Conservation (phyloP, 2,888 invertebrate species). For the Cryptocheilus praepositus region DNA sequence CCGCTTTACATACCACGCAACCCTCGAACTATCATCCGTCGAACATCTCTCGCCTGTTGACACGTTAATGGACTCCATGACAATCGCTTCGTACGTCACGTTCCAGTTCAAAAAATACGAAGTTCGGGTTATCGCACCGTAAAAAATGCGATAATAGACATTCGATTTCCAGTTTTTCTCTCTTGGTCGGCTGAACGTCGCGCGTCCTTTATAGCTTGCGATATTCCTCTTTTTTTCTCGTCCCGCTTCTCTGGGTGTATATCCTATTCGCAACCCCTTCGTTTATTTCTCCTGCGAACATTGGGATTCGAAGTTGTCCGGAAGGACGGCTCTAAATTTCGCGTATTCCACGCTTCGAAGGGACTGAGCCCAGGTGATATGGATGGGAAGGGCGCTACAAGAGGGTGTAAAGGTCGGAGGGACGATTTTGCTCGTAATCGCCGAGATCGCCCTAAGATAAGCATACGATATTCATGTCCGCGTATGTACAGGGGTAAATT, state of each 20-base stretch:
- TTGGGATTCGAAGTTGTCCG: slow-evolving; percentile 34
- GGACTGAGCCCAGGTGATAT: slow-evolving; percentile 4
- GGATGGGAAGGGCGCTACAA: background rate
- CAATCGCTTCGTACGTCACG: no score
- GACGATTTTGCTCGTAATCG: background rate
- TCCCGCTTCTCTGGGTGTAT: background rate
- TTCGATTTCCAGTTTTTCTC: slow-evolving; percentile 2
- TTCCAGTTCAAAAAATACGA: no score
- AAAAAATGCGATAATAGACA: no score
- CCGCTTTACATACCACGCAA: no score
- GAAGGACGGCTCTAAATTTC: slow-evolving; percentile 47
- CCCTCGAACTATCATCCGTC: no score
- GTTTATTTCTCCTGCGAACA: slow-evolving; percentile 39
- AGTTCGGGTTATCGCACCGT: no score
- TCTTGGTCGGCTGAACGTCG: background rate
- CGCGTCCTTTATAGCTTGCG: slow-evolving; percentile 8
- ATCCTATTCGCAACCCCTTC: background rate
- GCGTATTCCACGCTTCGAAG: background rate
- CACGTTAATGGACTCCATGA: no score
- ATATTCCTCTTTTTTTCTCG: background rate
- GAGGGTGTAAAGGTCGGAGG: background rate
- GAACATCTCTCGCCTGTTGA: no score
- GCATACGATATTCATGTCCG: background rate
- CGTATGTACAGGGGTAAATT: no score
- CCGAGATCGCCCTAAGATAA: background rate